A percentile compares a stretch with the other conserved stretches of the same genome.
Conservation (phyloP, 2,888 invertebrate genomes). For the Branchellion lobata region DNA sequence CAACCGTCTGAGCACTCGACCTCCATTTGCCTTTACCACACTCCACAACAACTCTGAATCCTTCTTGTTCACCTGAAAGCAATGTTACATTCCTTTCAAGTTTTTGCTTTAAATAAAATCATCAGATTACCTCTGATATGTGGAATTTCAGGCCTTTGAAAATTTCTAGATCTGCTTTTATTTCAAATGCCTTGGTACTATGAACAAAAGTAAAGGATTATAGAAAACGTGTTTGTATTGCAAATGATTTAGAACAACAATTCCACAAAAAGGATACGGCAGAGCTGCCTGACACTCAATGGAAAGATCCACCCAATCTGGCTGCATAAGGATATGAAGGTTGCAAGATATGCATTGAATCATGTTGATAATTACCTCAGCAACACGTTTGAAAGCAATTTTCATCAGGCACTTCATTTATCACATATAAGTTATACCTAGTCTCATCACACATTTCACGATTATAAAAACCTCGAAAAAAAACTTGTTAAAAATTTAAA, state of each 20-base stretch:
- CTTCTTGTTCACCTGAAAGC: constrained; percentile 59
- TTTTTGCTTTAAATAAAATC: constrained; percentile 51
- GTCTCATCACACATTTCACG: too few species aligned
- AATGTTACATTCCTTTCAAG: constrained; percentile 7
- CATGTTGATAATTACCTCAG: too few species aligned
- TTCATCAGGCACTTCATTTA: too few species aligned
- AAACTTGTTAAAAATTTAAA: too few species aligned
- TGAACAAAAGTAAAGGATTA: neutral
- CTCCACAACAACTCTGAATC: constrained; percentile 81
- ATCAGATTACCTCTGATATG: constrained; percentile 70
- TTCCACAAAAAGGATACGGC: constrained; percentile 66
- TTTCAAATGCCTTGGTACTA: constrained; percentile 19
- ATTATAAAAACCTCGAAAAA: too few species aligned
- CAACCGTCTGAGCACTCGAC: constrained; percentile 65
- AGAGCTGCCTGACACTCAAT: constrained; percentile 67
- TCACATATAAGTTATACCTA: too few species aligned
- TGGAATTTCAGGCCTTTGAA: constrained; percentile 77
- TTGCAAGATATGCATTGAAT: too few species aligned
- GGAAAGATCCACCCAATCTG: constrained; percentile 74
- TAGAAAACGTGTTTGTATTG: neutral
- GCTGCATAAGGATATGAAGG: constrained; percentile 59
- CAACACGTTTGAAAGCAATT: too few species aligned
- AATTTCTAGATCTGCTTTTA: constrained; percentile 64
- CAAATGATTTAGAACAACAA: neutral
- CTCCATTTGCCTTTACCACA: constrained; percentile 82